Evolutionary conservation across 2,797 vertebrate genomes (phyloP), one percentile per base, ranked within the genome.

Genomic region (Enteromius treurensis): DNA sequence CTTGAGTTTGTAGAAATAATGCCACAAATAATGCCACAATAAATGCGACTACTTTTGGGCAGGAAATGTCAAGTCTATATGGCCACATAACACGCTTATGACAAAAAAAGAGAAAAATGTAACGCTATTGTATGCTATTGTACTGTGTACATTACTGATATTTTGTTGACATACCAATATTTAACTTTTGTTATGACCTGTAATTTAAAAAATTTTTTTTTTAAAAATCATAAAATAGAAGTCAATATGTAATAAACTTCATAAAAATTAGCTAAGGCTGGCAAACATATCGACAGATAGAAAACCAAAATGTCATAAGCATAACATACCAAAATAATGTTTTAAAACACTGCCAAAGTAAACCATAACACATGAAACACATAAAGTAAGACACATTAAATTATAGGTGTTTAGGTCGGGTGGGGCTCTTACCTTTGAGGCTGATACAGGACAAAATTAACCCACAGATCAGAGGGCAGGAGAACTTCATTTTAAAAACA

Each of bases 381-480:
- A 42, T 15, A 42, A 2, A 42, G 42, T 40, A 69, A 6, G 5
- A 40, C 21, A n/a, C 0, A 7, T 42, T 23, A 14, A 45, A 45
- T 64, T 15, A 26, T 4, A 17, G 37, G 2, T 47, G 49, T 80
- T 80, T 45, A 42, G 51, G 3, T 0, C 15, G 0, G 3, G 53
- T n/a, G n/a, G 42, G 6, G 11, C 2, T 68, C 81, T 82, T 58
- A 82, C 81, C 81, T 77, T 1, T 58, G n/a, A 42, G 68, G 5
- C n/a, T 34, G 15, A 58, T 55, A 45, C 62, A 32, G 73, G 19
- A 77, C 2, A 77, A 67, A 40, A 68, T 15, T 23, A 82, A 2
- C 15, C 19, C 34, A 82, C 19, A 68, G 34, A 69, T 15, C 9
- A 77, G 2, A 76, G 40, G 14, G 3, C 10, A 4, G 11, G 4